These are phyloP conservation scores for Chaenocephalus aceratus DNA, from an alignment of 2,113 vertebrate genomes.

Conservation along the genomic window DNA sequence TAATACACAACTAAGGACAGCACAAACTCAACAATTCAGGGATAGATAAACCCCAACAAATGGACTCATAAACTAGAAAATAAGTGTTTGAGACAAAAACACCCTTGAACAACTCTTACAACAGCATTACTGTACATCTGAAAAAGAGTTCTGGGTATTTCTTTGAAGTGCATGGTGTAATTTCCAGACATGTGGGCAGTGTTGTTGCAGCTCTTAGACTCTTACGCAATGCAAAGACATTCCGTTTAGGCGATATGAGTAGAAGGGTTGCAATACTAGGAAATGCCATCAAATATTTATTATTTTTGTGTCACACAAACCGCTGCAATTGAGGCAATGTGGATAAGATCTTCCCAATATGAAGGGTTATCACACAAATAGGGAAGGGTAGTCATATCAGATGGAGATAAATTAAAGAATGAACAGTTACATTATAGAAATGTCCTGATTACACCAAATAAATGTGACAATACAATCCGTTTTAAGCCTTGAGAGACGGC, in stretches of 20 bases:
- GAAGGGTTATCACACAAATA: slow-evolving; percentile 27
- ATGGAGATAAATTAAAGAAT: neutral
- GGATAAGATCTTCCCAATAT: slow-evolving; percentile 62
- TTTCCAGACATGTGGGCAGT: slow-evolving; percentile 7
- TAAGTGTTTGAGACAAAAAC: neutral
- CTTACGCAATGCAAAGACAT: slow-evolving; percentile 37
- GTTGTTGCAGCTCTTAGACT: slow-evolving; percentile 4
- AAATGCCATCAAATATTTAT: neutral
- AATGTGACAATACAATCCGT: too few relatives aligned
- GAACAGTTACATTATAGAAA: too few relatives aligned
- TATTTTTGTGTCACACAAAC: neutral
- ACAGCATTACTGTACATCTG: neutral
- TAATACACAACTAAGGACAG: neutral
- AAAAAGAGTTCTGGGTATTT: accelerated
- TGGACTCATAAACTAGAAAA: neutral
- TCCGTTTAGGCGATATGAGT: slow-evolving; percentile 1
- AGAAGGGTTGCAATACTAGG: slow-evolving; percentile 30
- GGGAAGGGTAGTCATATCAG: slow-evolving; percentile 22
- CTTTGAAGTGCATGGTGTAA: slow-evolving; percentile 10
- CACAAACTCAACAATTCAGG: neutral
- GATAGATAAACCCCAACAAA: neutral
- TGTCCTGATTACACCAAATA: too few relatives aligned
- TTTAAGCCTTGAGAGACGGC: too few relatives aligned
- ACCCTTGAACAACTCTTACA: neutral
- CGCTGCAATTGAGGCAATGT: slow-evolving; percentile 27